Percentiles rank a stretch among this genome's conserved stretches.
phyloP scores from a whole-genome alignment of 2,888 invertebrate genomes.

The Bembecia ichneumoniformis region DNA sequence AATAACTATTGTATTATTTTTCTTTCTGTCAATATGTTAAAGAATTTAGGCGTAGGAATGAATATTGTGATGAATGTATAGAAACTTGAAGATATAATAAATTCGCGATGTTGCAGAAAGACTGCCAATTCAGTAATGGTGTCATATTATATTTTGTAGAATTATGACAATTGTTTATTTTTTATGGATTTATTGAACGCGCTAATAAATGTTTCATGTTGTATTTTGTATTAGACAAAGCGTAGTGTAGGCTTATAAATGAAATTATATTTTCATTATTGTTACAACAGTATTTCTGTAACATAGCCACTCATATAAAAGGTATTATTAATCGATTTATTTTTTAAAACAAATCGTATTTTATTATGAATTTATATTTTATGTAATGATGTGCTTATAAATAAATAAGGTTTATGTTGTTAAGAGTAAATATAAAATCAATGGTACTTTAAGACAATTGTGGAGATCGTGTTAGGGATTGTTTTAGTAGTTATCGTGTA shows the following conservation, averaged over 20 bases:
- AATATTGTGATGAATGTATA: conserved; percentile 10
- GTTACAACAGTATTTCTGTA: too few relatives aligned
- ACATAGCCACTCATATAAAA: not conserved
- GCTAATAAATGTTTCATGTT: too few relatives aligned
- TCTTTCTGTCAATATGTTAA: conserved; percentile 47
- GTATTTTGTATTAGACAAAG: too few relatives aligned
- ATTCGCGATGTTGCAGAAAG: too few relatives aligned
- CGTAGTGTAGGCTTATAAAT: too few relatives aligned
- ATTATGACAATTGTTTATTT: too few relatives aligned
- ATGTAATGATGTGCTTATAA: conserved; percentile 14
- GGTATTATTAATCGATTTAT: not conserved
- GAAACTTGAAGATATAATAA: not conserved
- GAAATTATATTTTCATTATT: too few relatives aligned
- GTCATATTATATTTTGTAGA: too few relatives aligned
- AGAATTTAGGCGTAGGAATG: conserved; percentile 60
- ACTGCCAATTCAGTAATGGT: too few relatives aligned
- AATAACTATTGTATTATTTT: conserved; percentile 22
- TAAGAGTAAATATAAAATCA: conserved; percentile 25
- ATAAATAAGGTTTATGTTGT: conserved; percentile 20
- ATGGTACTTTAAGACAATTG: conserved; percentile 30
- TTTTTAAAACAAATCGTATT: conserved; percentile 40
- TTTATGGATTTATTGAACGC: too few relatives aligned
- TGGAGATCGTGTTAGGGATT: conserved; percentile 34
- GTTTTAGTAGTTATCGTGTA: conserved; percentile 48
- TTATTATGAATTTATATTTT: conserved; percentile 22